These are phyloP conservation scores for Caranx ignobilis DNA, from an alignment of 2,113 vertebrate species.

Conservation along the genomic window DNA sequence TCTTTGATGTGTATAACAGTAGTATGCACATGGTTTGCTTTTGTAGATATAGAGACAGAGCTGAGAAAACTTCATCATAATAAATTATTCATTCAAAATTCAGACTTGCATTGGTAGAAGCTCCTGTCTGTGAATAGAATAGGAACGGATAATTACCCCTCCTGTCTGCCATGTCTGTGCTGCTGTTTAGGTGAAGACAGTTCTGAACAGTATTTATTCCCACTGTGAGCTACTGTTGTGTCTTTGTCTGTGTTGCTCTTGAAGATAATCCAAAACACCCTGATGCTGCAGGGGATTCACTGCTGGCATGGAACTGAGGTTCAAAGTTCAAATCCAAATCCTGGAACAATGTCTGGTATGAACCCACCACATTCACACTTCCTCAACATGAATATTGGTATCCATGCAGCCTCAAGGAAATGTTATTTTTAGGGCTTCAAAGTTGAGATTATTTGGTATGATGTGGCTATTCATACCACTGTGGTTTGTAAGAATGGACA, in stretches of 20 bases:
- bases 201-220: slow-evolving; percentile 29
- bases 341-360: slow-evolving; percentile 46
- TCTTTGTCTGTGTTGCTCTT: slow-evolving; percentile 55
- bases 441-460: slow-evolving; percentile 20
- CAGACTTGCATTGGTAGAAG: neutral
- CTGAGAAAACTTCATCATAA: neutral
- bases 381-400: slow-evolving; percentile 19
- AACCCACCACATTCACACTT: slow-evolving; percentile 14
- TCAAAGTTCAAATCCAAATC: slow-evolving; percentile 66
- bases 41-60: neutral
- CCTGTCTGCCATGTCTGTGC: neutral
- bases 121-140: neutral
- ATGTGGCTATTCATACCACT: slow-evolving; percentile 2
- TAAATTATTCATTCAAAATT: neutral
- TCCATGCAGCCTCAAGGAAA: slow-evolving; percentile 28
- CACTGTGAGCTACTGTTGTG: slow-evolving; percentile 21
- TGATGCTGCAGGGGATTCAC: slow-evolving; percentile 56
- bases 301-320: slow-evolving; percentile 48
- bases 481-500: slow-evolving; percentile 11
- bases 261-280: slow-evolving; percentile 70
- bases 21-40: neutral
- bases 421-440: slow-evolving; percentile 34
- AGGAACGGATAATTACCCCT: slow-evolving; percentile 26
- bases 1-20: neutral
- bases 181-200: slow-evolving; percentile 10